phyloP scores from a whole-genome alignment of 2,797 vertebrate species.

The Rhabdophis nuchalis region DNA sequence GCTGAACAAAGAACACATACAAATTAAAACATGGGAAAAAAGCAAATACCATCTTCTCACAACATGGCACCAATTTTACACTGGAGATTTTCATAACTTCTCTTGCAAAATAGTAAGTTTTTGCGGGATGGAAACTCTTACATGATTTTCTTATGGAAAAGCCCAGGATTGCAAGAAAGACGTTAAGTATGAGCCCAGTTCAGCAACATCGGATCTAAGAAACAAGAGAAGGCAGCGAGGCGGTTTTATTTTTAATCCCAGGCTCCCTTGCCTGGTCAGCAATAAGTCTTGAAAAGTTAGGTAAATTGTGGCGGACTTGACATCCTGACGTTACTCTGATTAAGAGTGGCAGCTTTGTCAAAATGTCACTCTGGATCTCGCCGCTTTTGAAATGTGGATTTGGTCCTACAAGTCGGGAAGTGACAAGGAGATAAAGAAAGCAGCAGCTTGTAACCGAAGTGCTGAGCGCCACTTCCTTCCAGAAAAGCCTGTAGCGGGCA shows the following conservation, averaged over 20 bases:
- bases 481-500: not conserved
- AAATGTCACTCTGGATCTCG: constrained; percentile 8
- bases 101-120: not conserved
- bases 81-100: not conserved
- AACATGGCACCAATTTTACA: not conserved
- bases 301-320: constrained; percentile 1
- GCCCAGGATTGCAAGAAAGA: not conserved
- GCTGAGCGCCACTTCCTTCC: not conserved
- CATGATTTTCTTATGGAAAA: not conserved
- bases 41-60: not conserved
- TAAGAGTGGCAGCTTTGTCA: constrained; percentile 15
- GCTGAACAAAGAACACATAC: not conserved
- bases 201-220: not conserved
- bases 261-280: not conserved
- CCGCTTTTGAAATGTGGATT: not conserved
- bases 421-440: constrained; percentile 9
- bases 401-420: not conserved
- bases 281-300: not conserved
- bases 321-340: not conserved
- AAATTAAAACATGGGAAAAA: not conserved
- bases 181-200: not conserved
- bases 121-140: not conserved
- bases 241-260: not conserved
- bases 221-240: not conserved
- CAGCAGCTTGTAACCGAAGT: not conserved